These are phyloP conservation scores for Galendromus occidentalis DNA, from an alignment of 1,140 invertebrate species.

Conservation along the genomic window DNA sequence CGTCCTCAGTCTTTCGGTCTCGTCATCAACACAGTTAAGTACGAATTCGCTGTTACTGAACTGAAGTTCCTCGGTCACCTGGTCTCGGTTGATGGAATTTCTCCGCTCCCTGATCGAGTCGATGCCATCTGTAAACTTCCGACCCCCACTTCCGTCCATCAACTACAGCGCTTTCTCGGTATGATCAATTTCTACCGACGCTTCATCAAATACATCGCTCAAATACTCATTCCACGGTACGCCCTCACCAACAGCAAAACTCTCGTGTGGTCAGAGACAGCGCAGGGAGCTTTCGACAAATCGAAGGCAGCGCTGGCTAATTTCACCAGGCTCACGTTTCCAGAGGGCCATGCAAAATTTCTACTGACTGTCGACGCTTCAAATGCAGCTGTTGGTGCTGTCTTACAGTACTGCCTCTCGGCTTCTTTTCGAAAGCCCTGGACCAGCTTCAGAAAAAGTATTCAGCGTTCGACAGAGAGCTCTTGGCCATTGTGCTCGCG, in stretches of 20 bases:
- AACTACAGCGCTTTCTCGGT: constrained; percentile 26
- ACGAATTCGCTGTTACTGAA: constrained; percentile 14
- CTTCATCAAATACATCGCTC: constrained; percentile 4
- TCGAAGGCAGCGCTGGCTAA: constrained; percentile 25
- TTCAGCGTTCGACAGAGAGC: constrained; percentile 16
- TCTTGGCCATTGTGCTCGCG: too few relatives aligned
- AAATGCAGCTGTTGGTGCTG: constrained; percentile 14
- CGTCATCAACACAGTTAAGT: constrained; percentile 13
- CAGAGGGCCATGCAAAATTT: constrained; percentile 9
- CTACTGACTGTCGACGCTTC: constrained; percentile 18
- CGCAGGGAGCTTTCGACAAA: too few relatives aligned
- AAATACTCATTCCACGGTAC: constrained; percentile 1
- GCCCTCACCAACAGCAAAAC: too few relatives aligned
- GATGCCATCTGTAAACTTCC: constrained; percentile 23
- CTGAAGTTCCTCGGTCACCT: constrained; percentile 13
- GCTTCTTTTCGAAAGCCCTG: constrained; percentile 16
- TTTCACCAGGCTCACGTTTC: constrained; percentile 13
- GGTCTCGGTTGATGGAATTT: constrained; percentile 12
- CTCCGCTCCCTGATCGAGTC: background rate
- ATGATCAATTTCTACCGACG: constrained; percentile 19
- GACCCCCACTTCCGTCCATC: constrained; percentile 22
- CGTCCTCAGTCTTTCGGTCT: background rate
- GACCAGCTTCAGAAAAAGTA: constrained; percentile 15
- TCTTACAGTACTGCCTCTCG: background rate
- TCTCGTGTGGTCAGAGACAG: too few relatives aligned